These are phyloP conservation scores for Pithys albifrons DNA, from an alignment of 2,113 vertebrate species.

Conservation along the genomic window DNA sequence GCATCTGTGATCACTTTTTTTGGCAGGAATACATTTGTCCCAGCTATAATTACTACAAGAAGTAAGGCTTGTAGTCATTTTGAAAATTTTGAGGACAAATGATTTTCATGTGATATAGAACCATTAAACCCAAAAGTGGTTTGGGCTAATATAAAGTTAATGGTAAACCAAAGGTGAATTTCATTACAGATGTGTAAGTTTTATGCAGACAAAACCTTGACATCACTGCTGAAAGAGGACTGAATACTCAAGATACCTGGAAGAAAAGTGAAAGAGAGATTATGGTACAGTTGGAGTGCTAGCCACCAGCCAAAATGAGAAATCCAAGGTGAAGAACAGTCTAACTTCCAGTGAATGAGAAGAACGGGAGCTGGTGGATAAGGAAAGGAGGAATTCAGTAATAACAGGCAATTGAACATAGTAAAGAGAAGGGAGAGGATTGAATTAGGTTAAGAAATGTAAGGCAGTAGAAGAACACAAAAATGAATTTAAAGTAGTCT, in stretches of 20 bases:
- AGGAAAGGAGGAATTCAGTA: neutral
- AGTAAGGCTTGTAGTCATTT: neutral
- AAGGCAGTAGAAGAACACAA: neutral
- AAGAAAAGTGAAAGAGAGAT: neutral
- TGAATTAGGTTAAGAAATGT: neutral
- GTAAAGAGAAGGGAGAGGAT: neutral
- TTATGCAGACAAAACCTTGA: neutral
- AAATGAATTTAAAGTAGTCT: neutral
- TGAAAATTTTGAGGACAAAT: neutral
- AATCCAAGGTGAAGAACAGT: neutral
- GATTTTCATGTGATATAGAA: neutral
- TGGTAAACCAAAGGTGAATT: neutral
- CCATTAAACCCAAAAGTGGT: neutral
- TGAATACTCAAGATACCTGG: neutral
- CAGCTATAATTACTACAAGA: neutral
- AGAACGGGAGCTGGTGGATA: neutral
- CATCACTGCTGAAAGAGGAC: neutral
- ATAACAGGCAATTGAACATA: neutral
- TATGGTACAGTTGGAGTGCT: neutral
- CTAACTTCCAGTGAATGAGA: neutral
- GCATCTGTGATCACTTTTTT: neutral
- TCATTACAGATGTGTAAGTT: neutral
- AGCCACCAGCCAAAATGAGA: neutral
- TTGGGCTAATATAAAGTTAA: neutral
- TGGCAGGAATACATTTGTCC: neutral